Conservation (phyloP, 2,113 vertebrate genomes). For the Aegithalos caudatus region DNA sequence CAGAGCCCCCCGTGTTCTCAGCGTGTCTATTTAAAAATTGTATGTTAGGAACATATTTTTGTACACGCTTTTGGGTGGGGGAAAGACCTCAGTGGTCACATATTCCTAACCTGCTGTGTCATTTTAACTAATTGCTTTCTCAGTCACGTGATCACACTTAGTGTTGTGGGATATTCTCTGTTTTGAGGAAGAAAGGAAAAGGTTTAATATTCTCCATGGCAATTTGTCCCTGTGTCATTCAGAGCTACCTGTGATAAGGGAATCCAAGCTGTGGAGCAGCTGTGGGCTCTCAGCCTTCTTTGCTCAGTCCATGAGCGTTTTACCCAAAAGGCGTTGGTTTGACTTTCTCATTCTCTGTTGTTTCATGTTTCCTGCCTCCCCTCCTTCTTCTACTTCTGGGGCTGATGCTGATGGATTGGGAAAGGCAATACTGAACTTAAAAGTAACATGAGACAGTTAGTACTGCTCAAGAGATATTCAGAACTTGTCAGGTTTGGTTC, state of each 20-base stretch:
- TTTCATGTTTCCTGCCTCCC: not conserved
- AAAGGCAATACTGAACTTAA: not conserved
- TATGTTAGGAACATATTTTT: not conserved
- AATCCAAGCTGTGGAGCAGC: not conserved
- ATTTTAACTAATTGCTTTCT: not conserved
- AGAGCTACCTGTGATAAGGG: not conserved
- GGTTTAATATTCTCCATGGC: not conserved
- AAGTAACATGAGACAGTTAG: not conserved
- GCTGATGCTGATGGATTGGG: not conserved
- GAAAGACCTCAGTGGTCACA: not conserved
- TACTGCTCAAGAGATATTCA: not conserved
- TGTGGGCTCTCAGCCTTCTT: not conserved
- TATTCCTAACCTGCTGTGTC: not conserved
- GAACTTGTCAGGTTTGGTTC: not conserved
- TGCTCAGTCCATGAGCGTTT: not conserved
- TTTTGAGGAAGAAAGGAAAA: not conserved
- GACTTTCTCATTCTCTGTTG: not conserved
- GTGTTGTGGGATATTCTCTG: not conserved
- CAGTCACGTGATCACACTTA: not conserved
- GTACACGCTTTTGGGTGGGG: not conserved
- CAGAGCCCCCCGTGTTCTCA: slow-evolving; percentile 38
- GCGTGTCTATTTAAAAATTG: slow-evolving; percentile 35
- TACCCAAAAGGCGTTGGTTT: not conserved
- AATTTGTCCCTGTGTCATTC: not conserved
- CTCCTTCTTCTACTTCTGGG: not conserved